Evolutionary conservation across 2,888 invertebrate species (phyloP), one percentile per base, ranked within the genome.

Genomic region (Drosophila dives): DNA sequence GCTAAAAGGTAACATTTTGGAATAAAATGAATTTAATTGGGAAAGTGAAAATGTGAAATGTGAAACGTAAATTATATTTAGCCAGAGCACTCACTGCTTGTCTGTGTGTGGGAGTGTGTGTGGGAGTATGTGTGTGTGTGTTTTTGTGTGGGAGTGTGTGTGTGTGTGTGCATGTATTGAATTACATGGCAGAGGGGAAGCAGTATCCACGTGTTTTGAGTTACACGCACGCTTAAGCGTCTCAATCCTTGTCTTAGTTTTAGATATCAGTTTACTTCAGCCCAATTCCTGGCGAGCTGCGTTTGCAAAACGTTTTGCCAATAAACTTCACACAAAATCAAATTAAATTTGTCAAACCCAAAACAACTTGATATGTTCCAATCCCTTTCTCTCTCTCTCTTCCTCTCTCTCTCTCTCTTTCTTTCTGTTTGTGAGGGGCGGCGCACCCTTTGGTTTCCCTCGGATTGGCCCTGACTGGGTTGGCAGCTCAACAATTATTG

Each of bases 241-340:
- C 45, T 23, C 15, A 23, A 45, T 20, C 45, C 59, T 63, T 69
- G 75, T 73, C 48, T 69, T 50, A 64, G 63, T 40, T 32, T 34
- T 12, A 33, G 66, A 33, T 17, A 33, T 2, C 55, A 34, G 55
- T 8, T 8, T 55, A 15, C 50, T 45, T 51, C 29, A n/a, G n/a
- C 49, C 49, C 56, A 4, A 33, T 45, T 58, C n/a, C 26, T n/a
- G 36, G 42, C 48, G 40, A 38, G 53, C 32, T 58, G 60, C 64
- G 63, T 50, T 68, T 60, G 75, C 77, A 77, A 89, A 86, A 86
- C 86, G 86, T 86, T 89, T 86, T 83, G 72, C 85, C 87, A 87
- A 86, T 86, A 86, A 86, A 87, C 86, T 89, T 86, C 86, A 86
- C 89, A 86, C 86, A 89, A 86, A 86, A 86, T 86, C 89, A 86